These are phyloP conservation scores for Cromileptes altivelis DNA, from an alignment of 2,113 vertebrate species.

Conservation along the genomic window DNA sequence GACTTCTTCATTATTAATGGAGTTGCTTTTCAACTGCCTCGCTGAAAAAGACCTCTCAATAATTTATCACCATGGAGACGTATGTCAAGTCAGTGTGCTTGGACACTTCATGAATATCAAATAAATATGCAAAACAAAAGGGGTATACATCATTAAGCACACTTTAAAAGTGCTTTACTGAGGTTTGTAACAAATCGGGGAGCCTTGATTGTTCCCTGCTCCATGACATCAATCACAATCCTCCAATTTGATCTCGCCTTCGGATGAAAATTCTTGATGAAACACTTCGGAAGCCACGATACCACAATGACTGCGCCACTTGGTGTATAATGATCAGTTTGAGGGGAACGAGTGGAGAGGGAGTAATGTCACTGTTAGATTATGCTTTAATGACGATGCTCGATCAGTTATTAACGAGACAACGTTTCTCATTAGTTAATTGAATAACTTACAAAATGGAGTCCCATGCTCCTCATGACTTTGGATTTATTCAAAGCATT, in stretches of 20 bases:
- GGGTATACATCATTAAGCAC: conserved; percentile 80
- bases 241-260: conserved; percentile 60
- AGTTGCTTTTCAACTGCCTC: conserved; percentile 83
- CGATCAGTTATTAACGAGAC: conserved; percentile 74
- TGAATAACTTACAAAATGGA: conserved; percentile 74
- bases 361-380: conserved; percentile 44
- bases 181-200: conserved; percentile 51
- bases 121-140: conserved; percentile 86
- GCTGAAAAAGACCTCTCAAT: conserved; percentile 82
- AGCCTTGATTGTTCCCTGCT: conserved; percentile 61
- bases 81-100: conserved; percentile 81
- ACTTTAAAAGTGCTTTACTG: conserved; percentile 67
- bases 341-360: conserved; percentile 22
- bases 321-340: conserved; percentile 61
- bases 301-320: conserved; percentile 41
- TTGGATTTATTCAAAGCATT: conserved; percentile 67
- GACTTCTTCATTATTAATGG: conserved; percentile 84
- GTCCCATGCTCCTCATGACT: conserved; percentile 42
- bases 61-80: conserved; percentile 86
- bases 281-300: conserved; percentile 42
- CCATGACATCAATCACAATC: conserved; percentile 56
- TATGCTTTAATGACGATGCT: conserved; percentile 67
- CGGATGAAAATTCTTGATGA: conserved; percentile 59
- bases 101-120: conserved; percentile 87
- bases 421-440: conserved; percentile 74